phyloP scores from a whole-genome alignment of 2,888 invertebrate species.

The Steinernema scapterisci region DNA sequence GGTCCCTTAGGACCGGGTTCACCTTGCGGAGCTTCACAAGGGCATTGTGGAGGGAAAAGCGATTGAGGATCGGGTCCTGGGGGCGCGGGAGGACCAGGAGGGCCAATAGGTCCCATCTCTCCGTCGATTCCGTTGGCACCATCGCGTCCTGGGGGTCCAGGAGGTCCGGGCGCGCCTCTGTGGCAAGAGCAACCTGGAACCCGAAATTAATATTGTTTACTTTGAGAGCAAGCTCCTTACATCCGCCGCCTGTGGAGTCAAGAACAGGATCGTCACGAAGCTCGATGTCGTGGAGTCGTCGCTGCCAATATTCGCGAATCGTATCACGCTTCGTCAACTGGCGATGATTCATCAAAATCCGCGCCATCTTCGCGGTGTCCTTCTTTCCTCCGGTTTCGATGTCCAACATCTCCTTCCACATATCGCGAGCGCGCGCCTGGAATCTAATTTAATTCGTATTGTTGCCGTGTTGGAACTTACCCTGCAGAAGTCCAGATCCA shows the following conservation, averaged over 20 bases:
- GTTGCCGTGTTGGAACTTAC: slow-evolving; percentile 34
- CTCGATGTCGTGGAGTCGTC: slow-evolving; percentile 63
- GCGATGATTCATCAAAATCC: slow-evolving; percentile 58
- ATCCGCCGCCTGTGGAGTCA: slow-evolving; percentile 9
- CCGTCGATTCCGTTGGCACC: slow-evolving; percentile 61
- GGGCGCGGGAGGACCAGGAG: slow-evolving; percentile 64
- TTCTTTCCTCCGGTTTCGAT: slow-evolving; percentile 61
- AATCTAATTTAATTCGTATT: slow-evolving; percentile 11
- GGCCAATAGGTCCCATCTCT: slow-evolving; percentile 64
- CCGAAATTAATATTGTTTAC: too few species aligned
- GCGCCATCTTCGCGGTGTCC: slow-evolving; percentile 59
- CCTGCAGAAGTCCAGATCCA: slow-evolving; percentile 67
- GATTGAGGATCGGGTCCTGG: slow-evolving; percentile 63
- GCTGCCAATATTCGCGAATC: slow-evolving; percentile 65
- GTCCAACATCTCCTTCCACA: slow-evolving; percentile 68
- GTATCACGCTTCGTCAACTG: slow-evolving; percentile 59
- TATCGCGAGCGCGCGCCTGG: slow-evolving; percentile 64
- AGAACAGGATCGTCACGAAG: slow-evolving; percentile 61
- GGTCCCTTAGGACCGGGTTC: slow-evolving; percentile 57
- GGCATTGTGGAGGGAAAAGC: slow-evolving; percentile 66
- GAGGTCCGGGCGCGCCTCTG: slow-evolving; percentile 65
- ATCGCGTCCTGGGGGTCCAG: slow-evolving; percentile 59
- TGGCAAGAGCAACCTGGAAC: slow-evolving; percentile 59
- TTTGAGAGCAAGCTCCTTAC: not conserved
- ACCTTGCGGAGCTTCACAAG: slow-evolving; percentile 65